Evolutionary conservation across 2,888 invertebrate species (phyloP).

Genomic region (Dorcus hopei): DNA sequence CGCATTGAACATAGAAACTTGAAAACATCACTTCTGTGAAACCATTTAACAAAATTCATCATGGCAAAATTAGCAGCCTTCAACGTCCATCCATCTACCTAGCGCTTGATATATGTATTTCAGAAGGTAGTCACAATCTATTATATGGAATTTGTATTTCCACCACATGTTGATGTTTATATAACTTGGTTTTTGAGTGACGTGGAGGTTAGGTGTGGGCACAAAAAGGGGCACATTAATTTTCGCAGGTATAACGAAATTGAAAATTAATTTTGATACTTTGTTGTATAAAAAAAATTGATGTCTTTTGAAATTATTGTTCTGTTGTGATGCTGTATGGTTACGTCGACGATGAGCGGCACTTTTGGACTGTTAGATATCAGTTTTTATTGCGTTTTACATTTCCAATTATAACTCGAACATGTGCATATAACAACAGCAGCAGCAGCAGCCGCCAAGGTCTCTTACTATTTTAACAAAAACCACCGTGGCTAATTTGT

Average conservation of each 20-base stretch:
- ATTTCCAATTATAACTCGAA: slow-evolving; percentile 14
- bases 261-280: no score
- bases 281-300: no score
- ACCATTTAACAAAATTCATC: background rate
- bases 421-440: slow-evolving; percentile 13
- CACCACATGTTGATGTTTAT: no score
- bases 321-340: background rate
- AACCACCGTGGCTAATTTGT: slow-evolving; percentile 25
- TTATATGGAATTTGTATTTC: no score
- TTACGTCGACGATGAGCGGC: background rate
- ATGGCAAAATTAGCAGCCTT: background rate
- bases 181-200: no score
- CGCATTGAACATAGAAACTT: background rate
- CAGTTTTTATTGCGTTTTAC: background rate
- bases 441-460: slow-evolving; percentile 4
- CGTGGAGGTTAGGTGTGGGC: no score
- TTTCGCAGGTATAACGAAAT: no score
- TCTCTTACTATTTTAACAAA: slow-evolving; percentile 14
- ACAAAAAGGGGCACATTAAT: no score
- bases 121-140: no score
- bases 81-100: background rate
- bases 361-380: background rate
- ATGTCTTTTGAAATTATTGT: no score
- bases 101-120: no score
- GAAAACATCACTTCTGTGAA: background rate